Evolutionary conservation across 2,113 vertebrate genomes (phyloP), one percentile per base, ranked within the genome.

Genomic region (Lontra canadensis): DNA sequence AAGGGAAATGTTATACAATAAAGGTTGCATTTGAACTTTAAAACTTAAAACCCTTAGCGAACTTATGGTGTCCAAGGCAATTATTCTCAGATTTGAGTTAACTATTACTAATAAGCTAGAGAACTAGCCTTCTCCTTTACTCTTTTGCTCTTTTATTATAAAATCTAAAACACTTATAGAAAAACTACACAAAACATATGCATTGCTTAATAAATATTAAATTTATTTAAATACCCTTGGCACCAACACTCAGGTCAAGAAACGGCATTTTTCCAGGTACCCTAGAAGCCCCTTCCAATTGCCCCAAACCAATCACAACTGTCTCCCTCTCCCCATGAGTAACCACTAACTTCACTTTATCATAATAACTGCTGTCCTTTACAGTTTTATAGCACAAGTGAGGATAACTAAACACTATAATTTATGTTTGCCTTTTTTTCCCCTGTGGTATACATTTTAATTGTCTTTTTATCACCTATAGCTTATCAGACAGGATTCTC

Each of bases 11-110:
- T 69, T 92, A 31, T 47, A 34, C 23, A 92, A 34, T 96, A 82
- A 98, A 76, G 80, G 25, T 63, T 71, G 61, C 96, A 80, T 94
- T 93, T 96, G 91, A 97, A 94, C 39, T 90, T 88, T 81, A 95
- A 81, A 82, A 39, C 42, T 88, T 85, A 81, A 96, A 94, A 93
- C 0, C 1, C 34, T 82, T 73, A 61, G 34, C 14, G 90, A 84
- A 94, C 94, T 71, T 94, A 57, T 80, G 26, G 61, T 93, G 94
- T 94, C 84, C 34, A 90, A 97, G 61, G 76, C n/a, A 94, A 87
- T 87, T 97, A 88, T 85, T 89, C 52, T 88, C 67, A 87, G 52
- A 95, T 92, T 95, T 95, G 89, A 93, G 47, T 89, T 94, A 97
- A 25, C 47, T 80, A 26, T 95, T 74, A 88, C 71, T 94, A 92